phyloP scores from a whole-genome alignment of 1,140 invertebrate genomes.

The Saxidomus purpurata region DNA sequence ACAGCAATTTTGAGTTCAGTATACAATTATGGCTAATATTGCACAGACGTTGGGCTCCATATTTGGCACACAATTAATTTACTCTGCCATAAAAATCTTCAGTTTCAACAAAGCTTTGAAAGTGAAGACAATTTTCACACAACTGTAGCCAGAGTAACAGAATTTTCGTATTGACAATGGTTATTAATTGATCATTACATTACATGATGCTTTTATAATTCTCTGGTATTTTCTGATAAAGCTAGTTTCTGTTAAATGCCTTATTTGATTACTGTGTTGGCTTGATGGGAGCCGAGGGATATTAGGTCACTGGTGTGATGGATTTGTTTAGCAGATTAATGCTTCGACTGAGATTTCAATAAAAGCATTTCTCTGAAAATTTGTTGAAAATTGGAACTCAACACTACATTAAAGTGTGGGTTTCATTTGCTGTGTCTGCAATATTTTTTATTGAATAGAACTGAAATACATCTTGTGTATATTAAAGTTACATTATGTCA shows the following conservation, averaged over 20 bases:
- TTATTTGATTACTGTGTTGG: background rate
- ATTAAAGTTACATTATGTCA: no score
- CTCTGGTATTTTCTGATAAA: background rate
- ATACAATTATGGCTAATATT: no score
- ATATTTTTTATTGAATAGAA: background rate
- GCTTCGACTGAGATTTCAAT: background rate
- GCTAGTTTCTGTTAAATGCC: background rate
- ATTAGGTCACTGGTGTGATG: background rate
- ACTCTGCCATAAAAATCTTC: no score
- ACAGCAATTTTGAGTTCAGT: no score
- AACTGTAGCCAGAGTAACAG: no score
- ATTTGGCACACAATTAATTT: no score
- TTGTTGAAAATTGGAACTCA: background rate
- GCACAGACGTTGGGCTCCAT: no score
- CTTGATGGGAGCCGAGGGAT: background rate
- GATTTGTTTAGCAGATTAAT: conserved; percentile 6
- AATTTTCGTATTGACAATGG: background rate
- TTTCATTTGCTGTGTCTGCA: background rate
- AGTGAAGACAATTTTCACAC: no score
- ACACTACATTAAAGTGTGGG: background rate
- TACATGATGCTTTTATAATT: conserved; percentile 10
- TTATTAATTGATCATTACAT: background rate
- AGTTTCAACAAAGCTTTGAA: no score
- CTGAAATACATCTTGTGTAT: no score
- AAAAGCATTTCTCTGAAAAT: conserved; percentile 18